Base-by-base conservation (phyloP, 37 sponge, comb jelly and placozoan species). In the Amphimedon queenslandica region DNA sequence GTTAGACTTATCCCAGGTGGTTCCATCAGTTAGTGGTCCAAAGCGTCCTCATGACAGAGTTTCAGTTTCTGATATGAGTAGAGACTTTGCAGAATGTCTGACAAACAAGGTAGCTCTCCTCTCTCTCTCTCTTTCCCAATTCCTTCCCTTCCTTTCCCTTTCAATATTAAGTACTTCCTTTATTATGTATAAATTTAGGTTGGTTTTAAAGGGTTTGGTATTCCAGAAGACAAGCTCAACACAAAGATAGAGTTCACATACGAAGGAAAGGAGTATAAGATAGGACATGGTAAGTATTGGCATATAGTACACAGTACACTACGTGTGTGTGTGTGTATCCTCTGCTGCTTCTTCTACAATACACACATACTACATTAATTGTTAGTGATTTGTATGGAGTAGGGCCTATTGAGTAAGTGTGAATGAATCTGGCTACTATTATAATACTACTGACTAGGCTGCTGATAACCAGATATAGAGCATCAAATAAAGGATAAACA, bases 1-100 rank as follows among this genome's bases (percentile, higher is more conserved):
- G 58, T 70, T 94, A 41, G 89, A 94, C 64, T 76, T 94, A 40
- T 73, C 73, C 16, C 65, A 69, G 0, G 89, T 94, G 32, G 93
- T 92, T 20, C 77, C 90, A 10, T 92, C 90, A 20, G 18, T 95
- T 72, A 88, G 88, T 69, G 96, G 96, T 27, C 96, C 96, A 23
- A 95, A 92, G 73, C 75, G 93, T 29, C 93, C 96, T 29, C 92
- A 95, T 31, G 96, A 95, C 51, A 76, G 92, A 34, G 93, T 95
- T 1, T 4, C 83, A 36, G 90, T 95, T 6, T 37, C 66, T 21
- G 83, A 92, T 29, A 88, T 95, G 86, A 95, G 92, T 70, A 64
- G 69, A 27, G 96, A 95, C 72, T 92, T 95, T 76, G 70, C 65
- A 64, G 64, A 61, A 57, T 94, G 96, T 42, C 83, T 94, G 1